Percentiles rank a stretch among this genome's conserved stretches.
Evolutionary conservation across 2,113 vertebrate genomes (phyloP).

Genomic region (Daubentonia madagascariensis): DNA sequence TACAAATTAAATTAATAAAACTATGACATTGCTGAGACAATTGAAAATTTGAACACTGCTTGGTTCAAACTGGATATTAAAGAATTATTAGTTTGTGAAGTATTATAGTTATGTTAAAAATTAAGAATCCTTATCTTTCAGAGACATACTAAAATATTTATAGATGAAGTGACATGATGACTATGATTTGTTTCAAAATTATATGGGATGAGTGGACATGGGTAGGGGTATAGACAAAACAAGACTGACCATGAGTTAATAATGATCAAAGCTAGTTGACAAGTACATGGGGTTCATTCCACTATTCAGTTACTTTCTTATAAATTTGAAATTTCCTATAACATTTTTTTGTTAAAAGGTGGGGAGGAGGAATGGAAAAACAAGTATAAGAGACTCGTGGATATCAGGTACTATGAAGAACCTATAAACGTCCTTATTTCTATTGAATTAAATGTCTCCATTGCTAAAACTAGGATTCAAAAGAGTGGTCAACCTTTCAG

Average conservation of each 20-base stretch:
- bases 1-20: background rate
- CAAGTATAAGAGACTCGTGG: background rate
- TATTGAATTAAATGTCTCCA: background rate
- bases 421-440: background rate
- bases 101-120: background rate
- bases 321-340: background rate
- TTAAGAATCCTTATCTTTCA: background rate
- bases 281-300: background rate
- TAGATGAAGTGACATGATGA: background rate
- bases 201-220: background rate
- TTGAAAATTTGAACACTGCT: background rate
- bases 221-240: background rate
- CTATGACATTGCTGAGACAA: background rate
- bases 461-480: background rate
- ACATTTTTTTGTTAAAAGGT: background rate
- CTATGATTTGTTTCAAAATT: constrained; percentile 30
- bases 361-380: background rate
- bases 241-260: background rate
- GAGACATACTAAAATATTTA: background rate
- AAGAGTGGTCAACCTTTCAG: background rate
- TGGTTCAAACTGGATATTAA: background rate
- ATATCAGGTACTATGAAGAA: background rate
- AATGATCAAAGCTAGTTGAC: background rate
- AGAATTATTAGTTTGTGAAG: background rate
- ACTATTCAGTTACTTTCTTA: background rate